Evolutionary conservation across 2,888 invertebrate genomes (phyloP).

Genomic region (Aphodius granarius): DNA sequence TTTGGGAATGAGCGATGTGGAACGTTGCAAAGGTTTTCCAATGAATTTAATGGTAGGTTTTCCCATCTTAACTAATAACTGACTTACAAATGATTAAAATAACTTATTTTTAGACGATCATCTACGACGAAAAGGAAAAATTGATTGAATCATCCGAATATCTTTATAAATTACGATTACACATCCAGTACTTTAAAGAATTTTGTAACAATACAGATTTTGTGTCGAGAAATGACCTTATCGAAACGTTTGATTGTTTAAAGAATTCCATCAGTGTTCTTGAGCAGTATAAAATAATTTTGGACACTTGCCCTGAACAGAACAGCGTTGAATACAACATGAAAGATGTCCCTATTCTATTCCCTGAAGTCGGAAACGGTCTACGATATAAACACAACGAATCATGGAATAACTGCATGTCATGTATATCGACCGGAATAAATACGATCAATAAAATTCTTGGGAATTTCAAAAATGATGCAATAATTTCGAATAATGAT

Average conservation of each 20-base stretch:
- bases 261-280: slow-evolving; percentile 59
- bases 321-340: slow-evolving; percentile 37
- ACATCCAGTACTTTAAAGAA: slow-evolving; percentile 52
- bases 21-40: slow-evolving; percentile 84
- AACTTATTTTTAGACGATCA: slow-evolving; percentile 59
- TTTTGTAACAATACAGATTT: slow-evolving; percentile 42
- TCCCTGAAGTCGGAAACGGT: slow-evolving; percentile 35
- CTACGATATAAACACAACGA: slow-evolving; percentile 43
- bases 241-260: slow-evolving; percentile 55
- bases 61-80: slow-evolving; percentile 3
- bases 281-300: slow-evolving; percentile 68
- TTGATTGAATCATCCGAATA: slow-evolving; percentile 61
- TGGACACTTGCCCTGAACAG: slow-evolving; percentile 64
- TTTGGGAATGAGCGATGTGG: slow-evolving; percentile 77
- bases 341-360: slow-evolving; percentile 40
- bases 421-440: slow-evolving; percentile 34
- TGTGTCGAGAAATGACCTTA: slow-evolving; percentile 44
- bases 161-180: slow-evolving; percentile 60
- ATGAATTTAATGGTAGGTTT: slow-evolving; percentile 70
- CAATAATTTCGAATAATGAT: slow-evolving; percentile 17
- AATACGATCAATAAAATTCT: slow-evolving; percentile 36
- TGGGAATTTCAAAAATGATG: slow-evolving; percentile 37
- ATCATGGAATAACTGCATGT: slow-evolving; percentile 40
- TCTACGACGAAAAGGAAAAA: slow-evolving; percentile 66
- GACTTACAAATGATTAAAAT: background rate